Evolutionary conservation across 2,797 vertebrate species (phyloP), one percentile per base, ranked within the genome.

Genomic region (Tiaroga cobitis): DNA sequence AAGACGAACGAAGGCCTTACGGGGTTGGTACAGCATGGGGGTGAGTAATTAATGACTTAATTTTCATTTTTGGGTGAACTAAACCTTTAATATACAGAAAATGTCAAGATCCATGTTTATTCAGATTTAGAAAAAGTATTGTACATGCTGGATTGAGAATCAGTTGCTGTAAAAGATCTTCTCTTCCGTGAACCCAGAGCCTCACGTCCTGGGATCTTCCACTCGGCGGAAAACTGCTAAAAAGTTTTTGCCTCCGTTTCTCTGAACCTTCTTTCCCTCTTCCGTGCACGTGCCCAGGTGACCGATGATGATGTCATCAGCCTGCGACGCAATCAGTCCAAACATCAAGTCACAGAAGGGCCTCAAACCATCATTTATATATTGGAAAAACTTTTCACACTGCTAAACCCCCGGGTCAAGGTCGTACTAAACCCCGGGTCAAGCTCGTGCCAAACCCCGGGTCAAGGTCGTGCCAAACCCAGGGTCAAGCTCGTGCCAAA

Each of bases 211-310:
- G 8, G 69, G 73, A 88, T 96, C 95, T 39, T 95, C 93, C 59
- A 96, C 90, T 89, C 97, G 94, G 54, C 92, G 92, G 92, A 98
- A 98, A 83, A 98, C 93, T 8, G 97, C 97, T 0, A 96, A 93
- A 88, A 96, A 97, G 83, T 96, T 97, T 91, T 97, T 94, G 24
- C 97, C 97, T 86, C 96, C 95, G 0, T 96, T 98, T 37, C 97
- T 94, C 83, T 96, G 95, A 67, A 98, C 97, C 88, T 98, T 98
- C 93, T 97, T 97, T 56, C 97, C 97, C 91, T 98, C 97, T 86
- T 98, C 97, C 0, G 97, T 98, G 54, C 97, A 97, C 0, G 93
- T 95, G 1, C 96, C 96, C 89, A 98, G 82, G 39, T 95, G 96
- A 77, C 72, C 85, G 54, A 97, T 77, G 39, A 98, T 95, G 83